Evolutionary conservation across 1,140 invertebrate genomes (phyloP).

Genomic region (Drosophila nebulosa): DNA sequence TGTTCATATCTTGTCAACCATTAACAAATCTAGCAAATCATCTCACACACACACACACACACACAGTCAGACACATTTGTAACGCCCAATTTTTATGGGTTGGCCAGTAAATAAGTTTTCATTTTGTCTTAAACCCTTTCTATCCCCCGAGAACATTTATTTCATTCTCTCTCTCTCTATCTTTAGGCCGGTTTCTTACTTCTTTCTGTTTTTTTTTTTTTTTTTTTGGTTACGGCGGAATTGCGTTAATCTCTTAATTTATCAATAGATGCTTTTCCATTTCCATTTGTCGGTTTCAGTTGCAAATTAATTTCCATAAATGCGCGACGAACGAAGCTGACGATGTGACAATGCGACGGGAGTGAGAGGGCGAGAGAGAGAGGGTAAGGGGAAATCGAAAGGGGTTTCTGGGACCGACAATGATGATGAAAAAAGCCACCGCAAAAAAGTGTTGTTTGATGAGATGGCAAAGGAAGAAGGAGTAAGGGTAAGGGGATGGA

Average conservation of each 20-base stretch:
- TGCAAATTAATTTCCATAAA: constrained; percentile 53
- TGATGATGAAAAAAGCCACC: neutral
- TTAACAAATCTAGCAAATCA: neutral
- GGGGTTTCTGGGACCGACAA: neutral
- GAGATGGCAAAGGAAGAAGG: neutral
- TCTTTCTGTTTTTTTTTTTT: neutral
- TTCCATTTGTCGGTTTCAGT: constrained; percentile 25
- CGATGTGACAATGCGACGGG: no score
- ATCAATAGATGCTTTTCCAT: constrained; percentile 15
- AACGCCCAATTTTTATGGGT: neutral
- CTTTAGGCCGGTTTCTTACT: neutral
- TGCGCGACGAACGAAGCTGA: constrained; percentile 6
- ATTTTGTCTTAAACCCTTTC: constrained; percentile 59
- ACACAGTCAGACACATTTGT: neutral
- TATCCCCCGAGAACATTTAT: constrained; percentile 21
- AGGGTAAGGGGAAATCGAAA: constrained; percentile 59
- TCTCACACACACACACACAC: constrained; percentile 3
- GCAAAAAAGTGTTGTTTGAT: constrained; percentile 5
- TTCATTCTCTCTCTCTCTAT: no score
- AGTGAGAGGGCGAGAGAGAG: neutral
- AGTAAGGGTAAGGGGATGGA: neutral
- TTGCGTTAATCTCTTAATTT: constrained; percentile 26
- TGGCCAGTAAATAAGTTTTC: constrained; percentile 68
- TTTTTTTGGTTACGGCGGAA: constrained; percentile 3
- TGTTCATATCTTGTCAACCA: neutral